Evolutionary conservation across 2,888 invertebrate genomes (phyloP).

Genomic region (Caenorhabditis sp.): DNA sequence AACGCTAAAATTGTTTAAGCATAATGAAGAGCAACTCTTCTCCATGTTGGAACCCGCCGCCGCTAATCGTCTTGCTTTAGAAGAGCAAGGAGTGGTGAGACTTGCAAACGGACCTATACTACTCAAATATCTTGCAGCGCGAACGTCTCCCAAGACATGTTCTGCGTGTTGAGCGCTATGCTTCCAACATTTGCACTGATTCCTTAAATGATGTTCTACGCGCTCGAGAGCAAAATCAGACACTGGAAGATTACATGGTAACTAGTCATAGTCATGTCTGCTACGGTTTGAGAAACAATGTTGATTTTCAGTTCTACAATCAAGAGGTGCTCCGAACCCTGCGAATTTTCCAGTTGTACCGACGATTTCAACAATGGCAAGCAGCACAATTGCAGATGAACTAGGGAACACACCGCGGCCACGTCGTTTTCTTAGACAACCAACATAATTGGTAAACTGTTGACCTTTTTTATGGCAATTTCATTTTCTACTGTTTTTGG

Average conservation of each 20-base stretch:
- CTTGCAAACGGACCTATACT: too few species aligned
- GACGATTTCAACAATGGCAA: constrained; percentile 23
- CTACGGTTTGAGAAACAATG: neutral
- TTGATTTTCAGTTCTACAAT: constrained; percentile 15
- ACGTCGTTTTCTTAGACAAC: too few species aligned
- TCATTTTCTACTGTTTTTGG: too few species aligned
- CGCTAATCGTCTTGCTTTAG: neutral
- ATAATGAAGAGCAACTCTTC: constrained; percentile 1
- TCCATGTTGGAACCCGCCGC: neutral
- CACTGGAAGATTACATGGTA: neutral
- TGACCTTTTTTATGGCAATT: too few species aligned
- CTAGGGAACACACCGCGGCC: too few species aligned
- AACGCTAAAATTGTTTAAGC: too few species aligned
- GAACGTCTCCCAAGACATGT: neutral
- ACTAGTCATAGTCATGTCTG: neutral
- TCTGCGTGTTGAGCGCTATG: neutral
- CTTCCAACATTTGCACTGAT: neutral
- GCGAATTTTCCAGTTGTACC: constrained; percentile 3
- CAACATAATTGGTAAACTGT: neutral
- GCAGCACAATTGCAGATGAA: neutral
- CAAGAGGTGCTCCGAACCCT: neutral
- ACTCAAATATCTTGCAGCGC: neutral
- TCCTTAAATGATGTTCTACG: neutral
- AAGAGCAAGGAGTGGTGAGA: constrained; percentile 3
- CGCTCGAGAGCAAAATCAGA: neutral